These are phyloP conservation scores for Ophiodon elongatus DNA, from an alignment of 2,113 vertebrate genomes.

Conservation along the genomic window DNA sequence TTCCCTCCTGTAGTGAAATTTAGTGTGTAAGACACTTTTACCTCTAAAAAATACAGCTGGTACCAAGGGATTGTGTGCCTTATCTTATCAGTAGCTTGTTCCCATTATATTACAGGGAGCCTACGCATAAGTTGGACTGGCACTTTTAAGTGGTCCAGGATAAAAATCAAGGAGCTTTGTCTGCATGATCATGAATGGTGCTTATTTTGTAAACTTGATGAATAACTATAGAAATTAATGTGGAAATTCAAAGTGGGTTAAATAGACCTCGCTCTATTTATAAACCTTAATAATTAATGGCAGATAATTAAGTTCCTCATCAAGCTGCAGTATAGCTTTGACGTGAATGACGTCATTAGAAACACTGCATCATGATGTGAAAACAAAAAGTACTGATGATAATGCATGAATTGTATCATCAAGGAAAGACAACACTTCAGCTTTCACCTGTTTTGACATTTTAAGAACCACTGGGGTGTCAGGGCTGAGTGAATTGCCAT, in stretches of 20 bases:
- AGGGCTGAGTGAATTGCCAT: slow-evolving; percentile 67
- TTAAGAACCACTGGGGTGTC: slow-evolving; percentile 60
- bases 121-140: slow-evolving; percentile 4
- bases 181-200: not conserved
- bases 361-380: not conserved
- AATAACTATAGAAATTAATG: not conserved
- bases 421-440: slow-evolving; percentile 40
- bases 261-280: slow-evolving; percentile 18
- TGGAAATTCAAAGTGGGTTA: slow-evolving; percentile 22
- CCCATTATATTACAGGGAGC: slow-evolving; percentile 31
- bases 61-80: slow-evolving; percentile 33
- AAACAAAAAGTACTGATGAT: slow-evolving; percentile 5
- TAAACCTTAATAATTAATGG: slow-evolving; percentile 41
- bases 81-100: slow-evolving; percentile 31
- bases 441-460: slow-evolving; percentile 64
- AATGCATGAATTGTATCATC: slow-evolving; percentile 23
- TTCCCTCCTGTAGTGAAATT: slow-evolving; percentile 51
- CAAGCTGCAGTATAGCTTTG: not conserved
- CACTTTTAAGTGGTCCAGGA: not conserved
- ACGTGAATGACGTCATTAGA: slow-evolving; percentile 3
- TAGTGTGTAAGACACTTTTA: slow-evolving; percentile 36
- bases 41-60: slow-evolving; percentile 66
- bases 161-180: slow-evolving; percentile 22
- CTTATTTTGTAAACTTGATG: not conserved
- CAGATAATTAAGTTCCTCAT: slow-evolving; percentile 4